Evolutionary conservation across 1,140 invertebrate species (phyloP), one percentile per base, ranked within the genome.

Genomic region (Eumaeus atala): DNA sequence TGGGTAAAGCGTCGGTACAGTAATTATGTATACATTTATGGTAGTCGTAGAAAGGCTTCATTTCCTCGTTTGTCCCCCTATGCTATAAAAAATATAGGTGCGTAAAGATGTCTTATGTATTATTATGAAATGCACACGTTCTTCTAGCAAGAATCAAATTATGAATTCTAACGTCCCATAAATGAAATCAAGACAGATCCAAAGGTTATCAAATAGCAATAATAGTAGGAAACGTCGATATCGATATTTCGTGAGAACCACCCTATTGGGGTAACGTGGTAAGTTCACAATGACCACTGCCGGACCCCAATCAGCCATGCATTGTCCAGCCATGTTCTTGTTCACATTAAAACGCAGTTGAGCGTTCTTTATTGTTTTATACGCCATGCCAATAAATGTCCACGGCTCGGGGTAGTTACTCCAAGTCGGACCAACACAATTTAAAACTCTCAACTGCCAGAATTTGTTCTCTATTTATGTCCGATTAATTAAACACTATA

Each of bases 351-450:
- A 84, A 80, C 71, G 76, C 81, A 72, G 73, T 86, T 83, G 83
- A 83, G 70, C 77, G 74, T 84, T 81, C 81, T 86, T 86, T 84
- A 86, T 86, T 84, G 83, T 86, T 84, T 84, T 76, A 86, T 84
- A 70, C 70, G 68, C 67, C 66, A 52, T 58, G 59, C 74, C 74
- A 77, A 84, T 80, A 82, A 80, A 79, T 77, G 77, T 74, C 71
- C 72, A 65, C 71, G 69, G 67, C 72, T 76, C 72, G 72, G 79
- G 83, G 76, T 75, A n/a, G n/a, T n/a, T n/a, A 6, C 21, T 28
- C 2, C 21, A 28, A 2, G 2, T 6, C 21, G 83, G 78, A 78
- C 58, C 51, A 59, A 59, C 61, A 54, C 72, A 72, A 79, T 80
- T 76, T 76, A 77, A 84, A 51, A 70, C 57, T 52, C 66, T 74